These are phyloP conservation scores for Tupiocoris notatus DNA, from an alignment of 2,888 invertebrate genomes.

Conservation along the genomic window DNA sequence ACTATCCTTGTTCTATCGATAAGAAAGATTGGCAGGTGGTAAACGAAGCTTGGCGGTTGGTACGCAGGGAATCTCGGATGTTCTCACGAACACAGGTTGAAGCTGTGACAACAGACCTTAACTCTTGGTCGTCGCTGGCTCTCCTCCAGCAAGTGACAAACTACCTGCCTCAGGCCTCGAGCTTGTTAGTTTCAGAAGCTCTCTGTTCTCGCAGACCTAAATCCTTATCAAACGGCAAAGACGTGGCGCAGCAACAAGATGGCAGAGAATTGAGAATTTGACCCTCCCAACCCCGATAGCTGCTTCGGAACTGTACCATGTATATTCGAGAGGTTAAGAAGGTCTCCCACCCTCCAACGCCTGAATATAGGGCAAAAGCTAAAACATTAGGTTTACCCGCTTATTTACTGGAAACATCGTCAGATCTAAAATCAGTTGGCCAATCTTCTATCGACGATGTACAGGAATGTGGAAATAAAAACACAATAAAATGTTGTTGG, in stretches of 20 bases:
- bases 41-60: background rate
- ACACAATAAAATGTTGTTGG: too few species aligned
- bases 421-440: too few species aligned
- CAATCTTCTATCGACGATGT: too few species aligned
- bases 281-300: background rate
- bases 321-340: too few species aligned
- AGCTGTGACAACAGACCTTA: conserved; percentile 8
- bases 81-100: background rate
- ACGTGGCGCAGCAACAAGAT: background rate
- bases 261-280: background rate
- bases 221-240: background rate
- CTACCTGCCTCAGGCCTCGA: background rate
- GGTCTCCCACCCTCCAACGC: too few species aligned
- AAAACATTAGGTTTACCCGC: too few species aligned
- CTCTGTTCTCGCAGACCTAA: background rate
- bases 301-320: background rate
- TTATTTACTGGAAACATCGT: too few species aligned
- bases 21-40: background rate
- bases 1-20: background rate
- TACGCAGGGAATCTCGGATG: background rate
- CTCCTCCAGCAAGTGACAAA: conserved; percentile 20
- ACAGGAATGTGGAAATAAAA: too few species aligned
- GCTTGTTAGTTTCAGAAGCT: background rate
- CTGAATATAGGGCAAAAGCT: too few species aligned
- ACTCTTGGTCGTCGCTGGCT: conserved; percentile 6